A percentile compares a stretch with the other conserved stretches of the same genome.
These are phyloP conservation scores for Axea sp. DNA, from an alignment of 2,888 invertebrate genomes.

Conservation along the genomic window DNA sequence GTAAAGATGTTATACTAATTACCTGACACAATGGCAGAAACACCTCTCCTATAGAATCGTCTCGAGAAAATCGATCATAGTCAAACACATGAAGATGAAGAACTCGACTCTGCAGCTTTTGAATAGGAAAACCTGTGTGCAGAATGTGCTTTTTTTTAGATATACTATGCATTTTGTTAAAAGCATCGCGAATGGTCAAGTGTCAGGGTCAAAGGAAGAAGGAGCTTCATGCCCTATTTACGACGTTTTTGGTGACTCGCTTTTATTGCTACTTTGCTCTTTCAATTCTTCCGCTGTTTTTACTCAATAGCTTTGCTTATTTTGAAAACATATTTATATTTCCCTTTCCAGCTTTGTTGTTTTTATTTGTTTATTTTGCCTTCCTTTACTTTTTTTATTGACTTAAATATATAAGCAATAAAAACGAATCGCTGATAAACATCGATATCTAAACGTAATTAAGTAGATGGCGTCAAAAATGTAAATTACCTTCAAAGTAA, in stretches of 20 bases:
- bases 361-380: neutral
- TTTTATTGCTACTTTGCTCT: conserved; percentile 32
- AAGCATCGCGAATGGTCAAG: conserved; percentile 62
- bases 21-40: conserved; percentile 95
- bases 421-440: neutral
- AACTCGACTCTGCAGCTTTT: conserved; percentile 94
- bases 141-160: conserved; percentile 55
- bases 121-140: conserved; percentile 89
- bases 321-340: too few relatives aligned
- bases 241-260: conserved; percentile 39
- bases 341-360: too few relatives aligned
- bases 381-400: neutral
- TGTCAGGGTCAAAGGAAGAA: conserved; percentile 60
- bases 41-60: conserved; percentile 96
- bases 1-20: conserved; percentile 74
- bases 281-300: conserved; percentile 25
- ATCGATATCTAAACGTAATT: neutral
- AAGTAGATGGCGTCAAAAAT: neutral
- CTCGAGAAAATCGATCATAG: conserved; percentile 95
- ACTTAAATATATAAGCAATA: too few relatives aligned
- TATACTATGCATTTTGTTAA: conserved; percentile 59
- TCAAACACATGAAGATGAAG: conserved; percentile 96
- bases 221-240: conserved; percentile 44
- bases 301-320: too few relatives aligned
- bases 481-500: conserved; percentile 88